These are phyloP conservation scores for Epinotia ramella DNA, from an alignment of 2,888 invertebrate species.

Conservation along the genomic window DNA sequence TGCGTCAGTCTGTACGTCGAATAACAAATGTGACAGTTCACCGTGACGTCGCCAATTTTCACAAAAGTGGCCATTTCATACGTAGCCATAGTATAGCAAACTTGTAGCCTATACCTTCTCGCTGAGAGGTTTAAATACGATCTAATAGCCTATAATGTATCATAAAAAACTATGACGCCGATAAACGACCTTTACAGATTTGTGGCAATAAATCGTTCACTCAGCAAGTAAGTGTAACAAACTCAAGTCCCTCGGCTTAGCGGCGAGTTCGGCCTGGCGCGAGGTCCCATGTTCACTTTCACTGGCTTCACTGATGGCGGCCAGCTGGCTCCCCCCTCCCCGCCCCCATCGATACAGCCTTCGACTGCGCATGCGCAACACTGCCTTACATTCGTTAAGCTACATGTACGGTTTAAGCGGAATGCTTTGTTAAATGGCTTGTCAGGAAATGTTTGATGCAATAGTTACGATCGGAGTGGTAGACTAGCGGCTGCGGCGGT, in stretches of 20 bases:
- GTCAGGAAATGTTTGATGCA: slow-evolving; percentile 45
- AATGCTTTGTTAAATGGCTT: slow-evolving; percentile 42
- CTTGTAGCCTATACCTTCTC: neutral
- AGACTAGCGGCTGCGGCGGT: neutral
- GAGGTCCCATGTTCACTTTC: slow-evolving; percentile 77
- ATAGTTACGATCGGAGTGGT: slow-evolving; percentile 32
- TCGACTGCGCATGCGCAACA: slow-evolving; percentile 76
- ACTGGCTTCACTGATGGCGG: slow-evolving; percentile 76
- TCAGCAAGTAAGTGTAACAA: slow-evolving; percentile 23
- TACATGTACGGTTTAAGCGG: slow-evolving; percentile 44
- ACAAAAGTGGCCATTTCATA: too few species aligned
- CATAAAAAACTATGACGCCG: slow-evolving; percentile 5
- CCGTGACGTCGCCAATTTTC: too few species aligned
- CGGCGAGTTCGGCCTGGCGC: slow-evolving; percentile 57
- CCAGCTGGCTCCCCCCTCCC: slow-evolving; percentile 67
- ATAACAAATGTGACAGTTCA: neutral
- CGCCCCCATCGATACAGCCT: slow-evolving; percentile 52
- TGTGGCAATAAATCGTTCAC: slow-evolving; percentile 28
- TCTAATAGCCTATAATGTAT: neutral
- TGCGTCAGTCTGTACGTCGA: too few species aligned
- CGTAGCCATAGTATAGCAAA: too few species aligned
- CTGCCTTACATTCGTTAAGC: slow-evolving; percentile 69
- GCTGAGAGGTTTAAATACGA: neutral
- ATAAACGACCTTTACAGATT: slow-evolving; percentile 24
- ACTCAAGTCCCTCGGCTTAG: slow-evolving; percentile 19